phyloP scores from a whole-genome alignment of 2,888 invertebrate genomes.

The Phasia obesa region DNA sequence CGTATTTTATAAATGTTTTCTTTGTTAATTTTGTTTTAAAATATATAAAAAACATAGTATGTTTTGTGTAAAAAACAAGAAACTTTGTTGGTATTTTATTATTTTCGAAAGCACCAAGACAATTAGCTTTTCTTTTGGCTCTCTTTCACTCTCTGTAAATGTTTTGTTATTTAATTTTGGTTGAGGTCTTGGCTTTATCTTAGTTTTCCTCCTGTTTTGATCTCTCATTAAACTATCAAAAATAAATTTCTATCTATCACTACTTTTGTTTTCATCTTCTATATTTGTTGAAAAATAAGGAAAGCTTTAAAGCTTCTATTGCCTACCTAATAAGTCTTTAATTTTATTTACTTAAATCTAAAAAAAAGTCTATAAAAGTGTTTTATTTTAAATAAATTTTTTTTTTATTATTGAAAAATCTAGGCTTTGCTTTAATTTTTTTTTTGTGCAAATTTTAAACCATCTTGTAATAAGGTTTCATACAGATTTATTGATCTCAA shows the following conservation, averaged over 20 bases:
- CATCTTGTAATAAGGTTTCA: too few relatives aligned
- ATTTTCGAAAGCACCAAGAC: slow-evolving; percentile 35
- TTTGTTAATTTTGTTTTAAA: slow-evolving; percentile 69
- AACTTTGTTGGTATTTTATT: slow-evolving; percentile 70
- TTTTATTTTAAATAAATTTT: background rate
- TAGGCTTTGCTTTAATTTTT: too few relatives aligned
- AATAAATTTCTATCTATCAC: background rate
- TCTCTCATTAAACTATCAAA: slow-evolving; percentile 20
- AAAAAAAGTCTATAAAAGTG: too few relatives aligned
- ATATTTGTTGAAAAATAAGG: background rate
- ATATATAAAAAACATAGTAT: slow-evolving; percentile 71
- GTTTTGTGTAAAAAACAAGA: slow-evolving; percentile 70
- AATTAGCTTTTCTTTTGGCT: slow-evolving; percentile 54
- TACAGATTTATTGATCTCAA: too few relatives aligned
- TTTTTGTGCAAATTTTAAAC: too few relatives aligned
- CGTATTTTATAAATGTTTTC: slow-evolving; percentile 67
- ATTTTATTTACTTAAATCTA: too few relatives aligned
- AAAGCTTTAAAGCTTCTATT: too few relatives aligned
- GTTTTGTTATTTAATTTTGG: slow-evolving; percentile 45
- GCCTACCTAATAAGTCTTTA: too few relatives aligned
- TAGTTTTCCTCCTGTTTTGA: slow-evolving; percentile 20
- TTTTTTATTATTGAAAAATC: too few relatives aligned
- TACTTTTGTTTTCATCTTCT: background rate
- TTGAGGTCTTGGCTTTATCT: slow-evolving; percentile 59
- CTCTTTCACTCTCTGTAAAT: slow-evolving; percentile 33